A percentile compares a stretch with the other conserved stretches of the same genome.
Evolutionary conservation across 1,140 invertebrate species (phyloP).

Genomic region (Paralvinella palmiformis): DNA sequence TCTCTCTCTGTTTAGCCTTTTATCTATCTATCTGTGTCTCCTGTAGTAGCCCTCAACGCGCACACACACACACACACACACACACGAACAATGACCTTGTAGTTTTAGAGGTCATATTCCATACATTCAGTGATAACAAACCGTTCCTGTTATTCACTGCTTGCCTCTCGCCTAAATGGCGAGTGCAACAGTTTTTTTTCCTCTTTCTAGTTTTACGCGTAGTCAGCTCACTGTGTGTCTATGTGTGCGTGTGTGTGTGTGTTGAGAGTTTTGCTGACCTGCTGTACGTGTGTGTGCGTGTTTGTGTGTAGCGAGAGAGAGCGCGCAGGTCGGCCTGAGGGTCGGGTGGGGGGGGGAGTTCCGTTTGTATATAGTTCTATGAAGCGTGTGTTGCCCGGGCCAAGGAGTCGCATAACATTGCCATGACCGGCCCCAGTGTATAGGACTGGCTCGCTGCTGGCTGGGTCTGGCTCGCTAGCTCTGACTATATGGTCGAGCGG

Average conservation of each 20-base stretch:
- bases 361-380: background rate
- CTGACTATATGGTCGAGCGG: background rate
- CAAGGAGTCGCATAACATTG: background rate
- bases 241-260: slow-evolving; percentile 3
- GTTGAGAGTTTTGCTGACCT: background rate
- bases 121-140: too few species aligned
- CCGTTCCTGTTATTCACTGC: too few species aligned
- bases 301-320: background rate
- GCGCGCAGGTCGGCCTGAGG: background rate
- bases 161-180: too few species aligned
- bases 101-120: too few species aligned
- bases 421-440: background rate
- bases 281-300: background rate
- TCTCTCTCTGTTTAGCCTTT: too few species aligned
- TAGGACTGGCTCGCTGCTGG: background rate
- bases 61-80: too few species aligned
- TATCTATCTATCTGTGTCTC: too few species aligned
- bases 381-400: background rate
- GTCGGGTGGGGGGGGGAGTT: background rate
- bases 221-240: too few species aligned
- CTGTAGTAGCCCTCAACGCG: too few species aligned
- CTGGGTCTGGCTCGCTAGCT: background rate
- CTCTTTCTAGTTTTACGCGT: too few species aligned
- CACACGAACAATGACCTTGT: too few species aligned
- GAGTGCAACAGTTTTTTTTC: too few species aligned